Conservation (phyloP, 2,797 vertebrate species). For the Helostoma temminkii region DNA sequence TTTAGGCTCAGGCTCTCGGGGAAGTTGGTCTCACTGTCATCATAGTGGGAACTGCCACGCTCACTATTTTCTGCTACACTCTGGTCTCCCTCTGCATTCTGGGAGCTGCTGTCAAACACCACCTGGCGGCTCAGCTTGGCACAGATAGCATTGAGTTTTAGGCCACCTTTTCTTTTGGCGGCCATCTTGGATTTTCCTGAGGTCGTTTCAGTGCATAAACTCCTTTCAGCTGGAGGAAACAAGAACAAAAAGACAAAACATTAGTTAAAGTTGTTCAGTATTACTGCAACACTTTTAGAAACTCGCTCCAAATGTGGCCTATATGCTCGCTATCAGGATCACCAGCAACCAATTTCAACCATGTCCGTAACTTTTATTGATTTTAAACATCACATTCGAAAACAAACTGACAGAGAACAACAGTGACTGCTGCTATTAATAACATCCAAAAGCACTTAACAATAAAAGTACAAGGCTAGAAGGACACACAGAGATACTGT, state of each 20-base stretch:
- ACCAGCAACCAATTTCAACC: conserved; percentile 27
- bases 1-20: conserved; percentile 84
- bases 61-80: conserved; percentile 85
- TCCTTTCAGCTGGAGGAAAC: conserved; percentile 92
- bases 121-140: conserved; percentile 99
- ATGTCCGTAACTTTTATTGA: conserved; percentile 41
- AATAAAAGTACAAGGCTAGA: conserved; percentile 71
- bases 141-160: conserved; percentile 99
- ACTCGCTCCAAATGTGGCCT: conserved; percentile 10
- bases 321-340: background rate
- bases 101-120: conserved; percentile 91
- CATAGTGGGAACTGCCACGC: conserved; percentile 85
- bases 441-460: conserved; percentile 74
- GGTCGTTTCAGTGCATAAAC: conserved; percentile 96
- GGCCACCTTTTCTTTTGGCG: conserved; percentile 99
- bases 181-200: conserved; percentile 99
- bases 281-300: background rate
- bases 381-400: conserved; percentile 63
- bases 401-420: conserved; percentile 58
- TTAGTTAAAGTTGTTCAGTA: conserved; percentile 37
- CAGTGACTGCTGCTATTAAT: conserved; percentile 74
- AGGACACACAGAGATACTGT: conserved; percentile 72
- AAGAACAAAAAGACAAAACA: conserved; percentile 34
- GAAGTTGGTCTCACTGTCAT: conserved; percentile 85
- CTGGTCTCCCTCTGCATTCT: conserved; percentile 85